phyloP scores from a whole-genome alignment of 2,797 vertebrate species.

The Petrocephalus sullivani region DNA sequence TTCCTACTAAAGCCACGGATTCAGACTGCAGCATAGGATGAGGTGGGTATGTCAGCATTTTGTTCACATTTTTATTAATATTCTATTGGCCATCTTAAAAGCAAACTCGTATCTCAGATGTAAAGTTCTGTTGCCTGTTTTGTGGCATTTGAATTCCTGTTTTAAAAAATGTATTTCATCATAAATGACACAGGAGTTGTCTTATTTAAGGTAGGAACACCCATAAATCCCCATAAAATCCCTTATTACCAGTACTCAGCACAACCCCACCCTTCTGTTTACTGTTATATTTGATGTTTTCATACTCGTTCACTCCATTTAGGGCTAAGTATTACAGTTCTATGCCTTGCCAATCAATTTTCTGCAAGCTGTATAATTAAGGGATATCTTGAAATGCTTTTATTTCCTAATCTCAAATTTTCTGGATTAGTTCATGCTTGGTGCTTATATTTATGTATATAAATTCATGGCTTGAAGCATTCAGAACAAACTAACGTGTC shows the following conservation, averaged over 20 bases:
- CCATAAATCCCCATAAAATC: slow-evolving; percentile 40
- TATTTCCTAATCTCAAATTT: slow-evolving; percentile 52
- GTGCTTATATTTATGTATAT: slow-evolving; percentile 64
- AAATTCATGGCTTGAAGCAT: slow-evolving; percentile 49
- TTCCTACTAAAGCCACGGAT: not conserved
- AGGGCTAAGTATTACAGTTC: slow-evolving; percentile 41
- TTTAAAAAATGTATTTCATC: slow-evolving; percentile 35
- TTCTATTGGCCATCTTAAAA: not conserved
- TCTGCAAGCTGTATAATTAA: slow-evolving; percentile 50
- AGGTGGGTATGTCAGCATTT: not conserved
- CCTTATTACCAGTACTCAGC: slow-evolving; percentile 43
- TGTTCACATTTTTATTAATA: not conserved
- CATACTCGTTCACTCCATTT: slow-evolving; percentile 35
- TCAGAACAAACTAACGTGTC: slow-evolving; percentile 55
- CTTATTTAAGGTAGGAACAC: slow-evolving; percentile 37
- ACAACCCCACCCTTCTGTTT: slow-evolving; percentile 13
- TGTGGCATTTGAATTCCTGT: slow-evolving; percentile 29
- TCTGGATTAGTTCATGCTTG: slow-evolving; percentile 48
- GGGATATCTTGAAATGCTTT: slow-evolving; percentile 49
- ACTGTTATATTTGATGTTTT: slow-evolving; percentile 26
- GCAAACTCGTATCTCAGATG: not conserved
- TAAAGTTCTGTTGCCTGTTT: not conserved
- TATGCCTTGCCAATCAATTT: slow-evolving; percentile 46
- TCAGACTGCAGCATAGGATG: not conserved
- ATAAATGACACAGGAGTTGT: not conserved